Base-by-base conservation (phyloP, 2,113 vertebrate genomes). In the Cynoglossus semilaevis region DNA sequence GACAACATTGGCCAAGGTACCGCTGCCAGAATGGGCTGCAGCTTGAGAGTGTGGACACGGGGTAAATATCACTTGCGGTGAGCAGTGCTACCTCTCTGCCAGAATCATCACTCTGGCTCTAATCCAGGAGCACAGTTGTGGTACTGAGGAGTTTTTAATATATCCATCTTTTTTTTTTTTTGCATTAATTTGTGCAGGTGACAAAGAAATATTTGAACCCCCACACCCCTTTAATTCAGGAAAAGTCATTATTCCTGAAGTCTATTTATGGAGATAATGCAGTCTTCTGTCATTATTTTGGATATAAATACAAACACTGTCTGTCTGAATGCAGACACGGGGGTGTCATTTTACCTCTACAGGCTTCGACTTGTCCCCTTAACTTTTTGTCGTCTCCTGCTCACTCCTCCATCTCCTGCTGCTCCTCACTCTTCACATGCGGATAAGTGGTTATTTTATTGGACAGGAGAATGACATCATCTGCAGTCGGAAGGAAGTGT, bases 321-420 rank as follows among this genome's bases (percentile, higher is more conserved):
- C 35, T 43, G 15, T 54, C 77, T 81, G 65, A 69, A 56, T 36
- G 50, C 70, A 59, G 62, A 71, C 55, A 62, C 50, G 22, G 22
- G 45, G 46, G 64, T 76, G 77, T 72, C 58, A 77, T 78, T 83
- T 83, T 82, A 79, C 57, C 55, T 64, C 15, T 2, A 34, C 59
- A 58, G 67, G 60, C 50, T 72, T 63, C 76, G 51, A 45, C 40
- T 71, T 51, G 42, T 55, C 62, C 43, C 46, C 22, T 29, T 29
- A 29, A 34, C 61, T 9, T n/a, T 55, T 55, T 63, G 57, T 45
- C 70, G 58, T 69, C 67, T 55, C 19, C 29, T 41, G 47, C 48
- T 58, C 61, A 76, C 57, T 41, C 50, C 55, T 69, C 36, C 53
- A 38, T 71, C 59, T 18, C 34, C 9, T 18, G 37, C 16, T 34